A percentile compares a stretch with the other conserved stretches of the same genome.
Evolutionary conservation across 2,888 invertebrate genomes (phyloP).

Genomic region (Ophraella communa): DNA sequence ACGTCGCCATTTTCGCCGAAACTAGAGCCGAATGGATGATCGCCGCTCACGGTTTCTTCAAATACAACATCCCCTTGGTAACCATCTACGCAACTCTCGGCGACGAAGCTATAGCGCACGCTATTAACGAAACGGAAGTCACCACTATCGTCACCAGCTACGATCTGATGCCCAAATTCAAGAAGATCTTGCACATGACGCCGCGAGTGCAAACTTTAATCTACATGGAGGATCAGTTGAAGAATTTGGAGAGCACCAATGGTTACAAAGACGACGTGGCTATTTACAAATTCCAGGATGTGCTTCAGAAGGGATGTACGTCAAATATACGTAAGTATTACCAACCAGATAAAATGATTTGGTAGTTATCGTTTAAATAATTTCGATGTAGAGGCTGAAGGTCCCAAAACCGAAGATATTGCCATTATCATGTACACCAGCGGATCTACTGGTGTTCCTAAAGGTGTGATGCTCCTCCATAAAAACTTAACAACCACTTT

Average conservation of each 20-base stretch:
- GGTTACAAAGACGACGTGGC: conserved; percentile 78
- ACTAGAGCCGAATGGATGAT: conserved; percentile 98
- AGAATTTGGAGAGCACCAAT: conserved; percentile 67
- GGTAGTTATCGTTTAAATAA: too few species aligned
- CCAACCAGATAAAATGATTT: too few species aligned
- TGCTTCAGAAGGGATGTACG: conserved; percentile 64
- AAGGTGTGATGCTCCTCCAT: conserved; percentile 86
- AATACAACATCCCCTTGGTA: conserved; percentile 93
- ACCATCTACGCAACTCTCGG: conserved; percentile 96
- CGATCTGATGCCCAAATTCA: conserved; percentile 91
- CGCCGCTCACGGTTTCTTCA: conserved; percentile 94
- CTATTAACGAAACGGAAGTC: conserved; percentile 96
- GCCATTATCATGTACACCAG: conserved; percentile 99
- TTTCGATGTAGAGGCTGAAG: conserved; percentile 46
- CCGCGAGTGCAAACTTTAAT: conserved; percentile 80
- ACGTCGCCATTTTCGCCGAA: conserved; percentile 95
- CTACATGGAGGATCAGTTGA: conserved; percentile 88
- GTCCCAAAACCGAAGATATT: conserved; percentile 76
- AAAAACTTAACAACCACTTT: conserved; percentile 82
- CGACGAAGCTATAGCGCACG: conserved; percentile 95
- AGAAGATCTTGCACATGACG: conserved; percentile 73
- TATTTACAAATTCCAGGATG: conserved; percentile 77
- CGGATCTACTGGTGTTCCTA: conserved; percentile 95
- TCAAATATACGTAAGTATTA: conserved; percentile 61
- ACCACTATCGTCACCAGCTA: conserved; percentile 91